phyloP scores from a whole-genome alignment of 2,113 vertebrate species.

The Percina caprodes region DNA sequence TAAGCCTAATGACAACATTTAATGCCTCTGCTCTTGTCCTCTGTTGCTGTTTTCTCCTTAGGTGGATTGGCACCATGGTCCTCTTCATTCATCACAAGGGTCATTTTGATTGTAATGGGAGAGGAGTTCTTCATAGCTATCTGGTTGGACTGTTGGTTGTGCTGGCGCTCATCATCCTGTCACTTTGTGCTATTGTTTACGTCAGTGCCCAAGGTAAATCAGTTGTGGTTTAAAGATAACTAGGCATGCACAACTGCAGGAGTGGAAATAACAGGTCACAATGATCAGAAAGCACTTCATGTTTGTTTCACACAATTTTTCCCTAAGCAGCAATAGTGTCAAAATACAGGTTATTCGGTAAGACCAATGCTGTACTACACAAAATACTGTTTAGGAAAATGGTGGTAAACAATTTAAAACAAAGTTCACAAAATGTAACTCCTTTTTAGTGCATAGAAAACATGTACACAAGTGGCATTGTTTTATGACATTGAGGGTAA shows the following conservation, averaged over 20 bases:
- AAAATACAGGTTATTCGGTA: neutral
- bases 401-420: neutral
- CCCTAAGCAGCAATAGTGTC: neutral
- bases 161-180: slow-evolving; percentile 88
- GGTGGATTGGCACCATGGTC: slow-evolving; percentile 91
- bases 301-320: neutral
- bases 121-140: slow-evolving; percentile 88
- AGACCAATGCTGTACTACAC: neutral
- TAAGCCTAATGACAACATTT: neutral
- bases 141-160: slow-evolving; percentile 89
- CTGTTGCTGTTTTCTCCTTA: slow-evolving; percentile 48
- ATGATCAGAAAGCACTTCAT: neutral
- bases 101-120: slow-evolving; percentile 87
- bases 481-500: neutral
- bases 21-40: neutral
- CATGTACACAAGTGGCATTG: neutral
- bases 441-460: neutral
- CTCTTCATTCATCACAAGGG: slow-evolving; percentile 88
- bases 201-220: slow-evolving; percentile 93
- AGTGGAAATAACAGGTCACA: neutral
- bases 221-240: neutral
- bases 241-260: neutral
- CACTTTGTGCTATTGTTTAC: slow-evolving; percentile 87
- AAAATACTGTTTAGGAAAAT: neutral
- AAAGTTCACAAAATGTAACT: neutral